Percentiles rank a stretch among this genome's conserved stretches.
These are phyloP conservation scores for Caenorhabditis zanzibari DNA, from an alignment of 2,888 invertebrate genomes.

Conservation along the genomic window DNA sequence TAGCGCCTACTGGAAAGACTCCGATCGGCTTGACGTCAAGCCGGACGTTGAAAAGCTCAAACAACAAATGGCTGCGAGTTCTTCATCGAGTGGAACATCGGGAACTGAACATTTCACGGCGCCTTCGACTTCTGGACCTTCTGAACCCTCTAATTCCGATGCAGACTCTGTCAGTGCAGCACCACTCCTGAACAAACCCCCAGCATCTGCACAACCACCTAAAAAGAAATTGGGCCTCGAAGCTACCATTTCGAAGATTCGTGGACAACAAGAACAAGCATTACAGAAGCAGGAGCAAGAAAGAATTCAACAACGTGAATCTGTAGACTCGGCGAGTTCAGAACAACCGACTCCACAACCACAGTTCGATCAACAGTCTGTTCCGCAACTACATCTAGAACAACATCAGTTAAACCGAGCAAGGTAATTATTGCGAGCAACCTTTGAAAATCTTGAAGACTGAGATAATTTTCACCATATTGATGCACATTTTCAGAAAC, in stretches of 20 bases:
- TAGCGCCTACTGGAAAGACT: constrained; percentile 24
- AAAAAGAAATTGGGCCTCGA: constrained; percentile 55
- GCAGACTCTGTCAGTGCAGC: constrained; percentile 4
- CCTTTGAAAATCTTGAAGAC: too few relatives aligned
- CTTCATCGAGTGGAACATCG: neutral
- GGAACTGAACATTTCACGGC: neutral
- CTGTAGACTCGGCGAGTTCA: neutral
- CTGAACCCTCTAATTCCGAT: neutral
- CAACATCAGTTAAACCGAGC: constrained; percentile 44
- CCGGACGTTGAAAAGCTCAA: constrained; percentile 39
- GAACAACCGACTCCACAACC: constrained; percentile 33
- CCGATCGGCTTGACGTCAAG: constrained; percentile 37
- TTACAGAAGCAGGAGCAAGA: constrained; percentile 52
- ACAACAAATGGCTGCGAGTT: constrained; percentile 7
- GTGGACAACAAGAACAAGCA: constrained; percentile 48
- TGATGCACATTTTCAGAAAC: constrained; percentile 16
- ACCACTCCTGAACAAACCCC: constrained; percentile 14
- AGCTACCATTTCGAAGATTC: constrained; percentile 45
- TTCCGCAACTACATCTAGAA: constrained; percentile 10
- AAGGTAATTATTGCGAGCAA: constrained; percentile 11
- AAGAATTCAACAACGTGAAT: constrained; percentile 3
- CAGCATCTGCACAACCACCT: constrained; percentile 25
- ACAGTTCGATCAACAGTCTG: neutral
- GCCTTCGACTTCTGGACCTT: neutral
- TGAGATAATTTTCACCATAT: too few relatives aligned